Conservation (phyloP, 2,888 invertebrate genomes). For the Sipunculus nudus region DNA sequence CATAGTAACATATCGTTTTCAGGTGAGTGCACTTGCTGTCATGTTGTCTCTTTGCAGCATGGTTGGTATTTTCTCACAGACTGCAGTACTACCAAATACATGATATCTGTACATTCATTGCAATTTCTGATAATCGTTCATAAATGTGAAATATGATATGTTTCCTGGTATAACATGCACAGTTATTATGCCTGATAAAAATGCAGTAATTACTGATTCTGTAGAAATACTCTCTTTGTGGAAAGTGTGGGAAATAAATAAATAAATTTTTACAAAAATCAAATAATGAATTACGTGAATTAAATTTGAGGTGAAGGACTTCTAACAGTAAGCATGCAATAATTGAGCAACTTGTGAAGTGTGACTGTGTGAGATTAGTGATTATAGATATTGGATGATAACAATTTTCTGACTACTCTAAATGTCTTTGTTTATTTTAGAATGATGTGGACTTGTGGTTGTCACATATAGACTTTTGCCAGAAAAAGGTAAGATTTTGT, state of each 20-base stretch:
- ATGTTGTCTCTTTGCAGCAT: conserved; percentile 36
- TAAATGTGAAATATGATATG: no score
- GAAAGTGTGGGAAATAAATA: no score
- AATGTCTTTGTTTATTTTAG: conserved; percentile 71
- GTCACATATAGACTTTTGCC: conserved; percentile 82
- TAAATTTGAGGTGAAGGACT: background rate
- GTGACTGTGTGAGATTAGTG: background rate
- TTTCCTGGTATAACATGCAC: no score
- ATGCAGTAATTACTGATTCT: no score
- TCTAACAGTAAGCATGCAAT: background rate
- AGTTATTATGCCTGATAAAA: no score
- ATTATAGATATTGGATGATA: background rate
- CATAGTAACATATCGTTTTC: conserved; percentile 66
- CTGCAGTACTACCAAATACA: conserved; percentile 26
- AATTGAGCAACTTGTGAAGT: conserved; percentile 41
- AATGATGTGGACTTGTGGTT: conserved; percentile 80
- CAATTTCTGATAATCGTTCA: no score
- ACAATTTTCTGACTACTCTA: background rate
- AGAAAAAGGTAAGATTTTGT: conserved; percentile 71
- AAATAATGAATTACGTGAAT: background rate
- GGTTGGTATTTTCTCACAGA: conserved; percentile 37
- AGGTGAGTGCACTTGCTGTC: background rate
- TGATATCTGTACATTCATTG: no score
- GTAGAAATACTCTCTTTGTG: no score
- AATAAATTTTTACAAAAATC: background rate